Conservation (phyloP, 2,888 invertebrate species). For the Drosophila paracracens region DNA sequence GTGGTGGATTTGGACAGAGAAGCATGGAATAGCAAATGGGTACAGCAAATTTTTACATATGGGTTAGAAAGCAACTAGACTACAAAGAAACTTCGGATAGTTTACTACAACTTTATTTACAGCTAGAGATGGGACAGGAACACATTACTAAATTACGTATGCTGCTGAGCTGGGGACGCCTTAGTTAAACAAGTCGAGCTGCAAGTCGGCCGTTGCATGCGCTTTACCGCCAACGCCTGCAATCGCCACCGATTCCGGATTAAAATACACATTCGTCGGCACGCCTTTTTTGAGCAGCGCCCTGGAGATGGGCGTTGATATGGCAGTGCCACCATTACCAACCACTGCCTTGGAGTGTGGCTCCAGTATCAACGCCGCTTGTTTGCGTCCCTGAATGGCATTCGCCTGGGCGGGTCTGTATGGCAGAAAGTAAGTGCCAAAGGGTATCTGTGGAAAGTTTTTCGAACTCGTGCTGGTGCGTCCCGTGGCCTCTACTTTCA, state of each 20-base stretch:
- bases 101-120: slow-evolving; percentile 58
- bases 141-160: slow-evolving; percentile 45
- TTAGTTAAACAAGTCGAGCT: slow-evolving; percentile 85
- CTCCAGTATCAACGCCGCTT: slow-evolving; percentile 86
- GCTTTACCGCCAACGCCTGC: slow-evolving; percentile 91
- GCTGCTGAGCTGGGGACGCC: slow-evolving; percentile 7
- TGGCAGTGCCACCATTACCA: slow-evolving; percentile 88
- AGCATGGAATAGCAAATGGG: slow-evolving; percentile 33
- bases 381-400: slow-evolving; percentile 59
- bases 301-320: slow-evolving; percentile 89
- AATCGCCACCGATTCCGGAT: slow-evolving; percentile 89
- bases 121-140: slow-evolving; percentile 60
- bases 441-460: slow-evolving; percentile 81
- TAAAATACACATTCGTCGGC: slow-evolving; percentile 88
- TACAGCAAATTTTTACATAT: slow-evolving; percentile 33
- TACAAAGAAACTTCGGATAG: slow-evolving; percentile 16
- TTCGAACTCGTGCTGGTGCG: slow-evolving; percentile 79
- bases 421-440: slow-evolving; percentile 82
- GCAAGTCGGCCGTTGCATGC: slow-evolving; percentile 90
- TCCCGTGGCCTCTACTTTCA: slow-evolving; percentile 82
- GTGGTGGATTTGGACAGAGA: slow-evolving; percentile 40
- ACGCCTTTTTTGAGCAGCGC: slow-evolving; percentile 88
- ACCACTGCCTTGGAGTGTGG: slow-evolving; percentile 89
- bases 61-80: slow-evolving; percentile 34
- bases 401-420: slow-evolving; percentile 66